Percentiles rank a stretch among this genome's conserved stretches.
Evolutionary conservation across 2,888 invertebrate species (phyloP).

Genomic region (Torymus aiolomorphi): DNA sequence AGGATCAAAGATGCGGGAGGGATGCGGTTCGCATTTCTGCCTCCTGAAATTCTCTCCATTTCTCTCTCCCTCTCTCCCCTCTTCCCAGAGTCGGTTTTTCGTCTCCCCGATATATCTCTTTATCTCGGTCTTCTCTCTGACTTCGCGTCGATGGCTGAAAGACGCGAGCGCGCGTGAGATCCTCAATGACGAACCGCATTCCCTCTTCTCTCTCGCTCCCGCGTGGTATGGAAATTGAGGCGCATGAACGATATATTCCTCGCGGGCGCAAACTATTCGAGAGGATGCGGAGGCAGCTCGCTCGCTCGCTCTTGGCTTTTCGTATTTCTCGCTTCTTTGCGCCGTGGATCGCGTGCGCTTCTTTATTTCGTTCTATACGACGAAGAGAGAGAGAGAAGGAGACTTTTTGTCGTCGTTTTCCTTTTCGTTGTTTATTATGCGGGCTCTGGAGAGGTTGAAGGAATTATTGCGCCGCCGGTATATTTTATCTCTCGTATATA

Average conservation of each 20-base stretch:
- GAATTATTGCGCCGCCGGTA: too few species aligned
- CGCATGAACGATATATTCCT: not conserved
- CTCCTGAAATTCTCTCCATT: conserved; percentile 29
- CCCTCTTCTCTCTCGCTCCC: not conserved
- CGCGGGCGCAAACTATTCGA: conserved; percentile 10
- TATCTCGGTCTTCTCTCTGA: conserved; percentile 24
- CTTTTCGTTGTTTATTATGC: too few species aligned
- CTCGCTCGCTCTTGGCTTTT: not conserved
- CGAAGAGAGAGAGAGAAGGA: too few species aligned
- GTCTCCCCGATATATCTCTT: conserved; percentile 61
- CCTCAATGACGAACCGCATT: conserved; percentile 11
- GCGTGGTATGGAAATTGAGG: conserved; percentile 34
- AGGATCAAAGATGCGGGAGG: not conserved
- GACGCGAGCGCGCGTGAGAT: not conserved
- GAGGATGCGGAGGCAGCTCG: not conserved
- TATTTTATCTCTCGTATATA: too few species aligned
- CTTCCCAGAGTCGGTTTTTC: conserved; percentile 56
- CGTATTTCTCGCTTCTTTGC: conserved; percentile 2
- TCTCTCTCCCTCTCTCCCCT: too few species aligned
- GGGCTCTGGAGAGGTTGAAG: too few species aligned
- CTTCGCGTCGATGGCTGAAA: not conserved
- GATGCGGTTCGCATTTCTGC: conserved; percentile 27
- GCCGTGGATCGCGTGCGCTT: too few species aligned
- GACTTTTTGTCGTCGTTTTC: too few species aligned
- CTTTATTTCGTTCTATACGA: not conserved